Evolutionary conservation across 2,113 vertebrate genomes (phyloP).

Genomic region (Elephantulus edwardii): DNA sequence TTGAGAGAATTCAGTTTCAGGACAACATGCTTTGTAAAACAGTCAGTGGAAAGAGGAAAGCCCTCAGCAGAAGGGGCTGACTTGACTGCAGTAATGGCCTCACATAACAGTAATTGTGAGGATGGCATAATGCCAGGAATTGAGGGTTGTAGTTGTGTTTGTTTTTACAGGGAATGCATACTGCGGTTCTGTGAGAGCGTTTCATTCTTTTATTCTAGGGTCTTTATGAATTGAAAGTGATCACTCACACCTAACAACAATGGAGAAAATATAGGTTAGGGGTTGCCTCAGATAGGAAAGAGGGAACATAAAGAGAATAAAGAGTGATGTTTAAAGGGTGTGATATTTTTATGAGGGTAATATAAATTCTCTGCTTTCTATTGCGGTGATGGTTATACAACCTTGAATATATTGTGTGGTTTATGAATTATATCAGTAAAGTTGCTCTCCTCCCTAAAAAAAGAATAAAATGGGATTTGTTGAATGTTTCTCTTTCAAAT

Average conservation of each 20-base stretch:
- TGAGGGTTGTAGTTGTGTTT: not conserved
- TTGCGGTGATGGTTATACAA: not conserved
- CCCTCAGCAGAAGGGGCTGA: not conserved
- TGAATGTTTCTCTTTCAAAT: not conserved
- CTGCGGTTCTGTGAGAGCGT: not conserved
- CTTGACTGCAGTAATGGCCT: not conserved
- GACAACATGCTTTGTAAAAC: not conserved
- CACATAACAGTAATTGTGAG: not conserved
- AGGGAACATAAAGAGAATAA: not conserved
- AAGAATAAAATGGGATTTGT: not conserved
- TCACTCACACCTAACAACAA: not conserved
- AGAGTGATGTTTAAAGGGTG: not conserved
- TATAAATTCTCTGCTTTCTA: constrained; percentile 31
- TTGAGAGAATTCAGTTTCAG: not conserved
- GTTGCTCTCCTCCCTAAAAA: not conserved
- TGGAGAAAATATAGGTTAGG: not conserved
- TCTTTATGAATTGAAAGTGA: not conserved
- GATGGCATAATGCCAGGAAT: not conserved
- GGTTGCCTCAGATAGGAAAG: not conserved
- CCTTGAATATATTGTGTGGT: not conserved
- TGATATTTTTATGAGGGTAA: not conserved
- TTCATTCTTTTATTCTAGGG: not conserved
- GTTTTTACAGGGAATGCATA: not conserved
- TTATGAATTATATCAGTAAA: constrained; percentile 21
- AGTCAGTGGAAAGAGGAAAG: not conserved